These are phyloP conservation scores for Plutomurus gul DNA, from an alignment of 1,140 invertebrate genomes.

Conservation along the genomic window DNA sequence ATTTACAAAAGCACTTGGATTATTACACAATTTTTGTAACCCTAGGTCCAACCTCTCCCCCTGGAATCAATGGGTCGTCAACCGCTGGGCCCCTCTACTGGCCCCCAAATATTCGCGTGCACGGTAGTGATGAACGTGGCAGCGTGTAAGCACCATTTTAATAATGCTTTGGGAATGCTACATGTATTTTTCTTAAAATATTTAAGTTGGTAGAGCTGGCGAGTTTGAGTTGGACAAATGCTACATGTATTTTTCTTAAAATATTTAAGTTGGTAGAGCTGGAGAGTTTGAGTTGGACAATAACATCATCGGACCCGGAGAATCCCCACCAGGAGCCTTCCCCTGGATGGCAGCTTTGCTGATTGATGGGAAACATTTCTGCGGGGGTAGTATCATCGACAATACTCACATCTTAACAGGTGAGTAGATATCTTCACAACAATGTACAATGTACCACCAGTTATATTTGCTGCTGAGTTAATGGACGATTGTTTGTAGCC, in stretches of 20 bases:
- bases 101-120: conserved; percentile 24
- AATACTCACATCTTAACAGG: conserved; percentile 37
- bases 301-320: conserved; percentile 49
- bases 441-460: neutral
- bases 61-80: conserved; percentile 1
- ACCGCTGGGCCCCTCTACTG: conserved; percentile 26
- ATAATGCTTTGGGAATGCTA: neutral
- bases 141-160: neutral
- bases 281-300: conserved; percentile 30
- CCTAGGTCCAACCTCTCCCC: conserved; percentile 7
- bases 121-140: neutral
- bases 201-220: neutral
- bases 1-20: too few species aligned
- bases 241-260: neutral
- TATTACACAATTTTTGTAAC: too few species aligned
- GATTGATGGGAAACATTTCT: conserved; percentile 51
- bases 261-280: too few species aligned
- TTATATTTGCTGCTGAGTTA: neutral
- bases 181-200: neutral
- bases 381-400: conserved; percentile 47
- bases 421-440: neutral
- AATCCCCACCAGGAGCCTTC: conserved; percentile 47
- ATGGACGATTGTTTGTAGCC: neutral
- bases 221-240: neutral
- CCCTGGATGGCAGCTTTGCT: conserved; percentile 53